Percentiles rank a stretch among this genome's conserved stretches.
phyloP scores from a whole-genome alignment of 2,797 vertebrate species.

The Ambastaia sidthimunki region DNA sequence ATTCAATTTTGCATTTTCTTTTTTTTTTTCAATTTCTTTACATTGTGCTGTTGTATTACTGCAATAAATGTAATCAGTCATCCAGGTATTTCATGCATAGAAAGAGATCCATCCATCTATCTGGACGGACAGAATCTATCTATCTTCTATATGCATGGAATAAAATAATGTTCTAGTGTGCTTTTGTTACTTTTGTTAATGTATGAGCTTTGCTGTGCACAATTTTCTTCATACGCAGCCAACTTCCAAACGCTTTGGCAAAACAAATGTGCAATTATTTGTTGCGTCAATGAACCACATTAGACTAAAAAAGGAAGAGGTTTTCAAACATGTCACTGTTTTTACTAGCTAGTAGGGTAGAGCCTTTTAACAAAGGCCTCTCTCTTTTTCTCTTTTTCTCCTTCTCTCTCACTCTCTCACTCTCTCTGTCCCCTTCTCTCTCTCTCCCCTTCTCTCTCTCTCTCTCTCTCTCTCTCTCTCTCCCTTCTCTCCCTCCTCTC shows the following conservation, averaged over 20 bases:
- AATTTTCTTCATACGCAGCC: not conserved
- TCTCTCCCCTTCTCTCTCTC: not conserved
- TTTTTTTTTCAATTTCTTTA: not conserved
- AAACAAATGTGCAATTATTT: not conserved
- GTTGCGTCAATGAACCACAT: not conserved
- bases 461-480: not conserved
- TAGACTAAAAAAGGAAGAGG: not conserved
- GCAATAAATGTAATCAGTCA: too few relatives aligned
- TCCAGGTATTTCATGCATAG: too few relatives aligned
- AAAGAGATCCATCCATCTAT: too few relatives aligned
- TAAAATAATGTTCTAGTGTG: too few relatives aligned
- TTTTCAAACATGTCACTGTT: slow-evolving; percentile 4
- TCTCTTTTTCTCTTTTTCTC: too few relatives aligned
- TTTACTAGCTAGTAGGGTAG: not conserved
- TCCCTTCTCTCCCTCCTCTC: too few relatives aligned
- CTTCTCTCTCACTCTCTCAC: not conserved
- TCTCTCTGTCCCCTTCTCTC: too few relatives aligned
- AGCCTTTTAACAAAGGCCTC: not conserved
- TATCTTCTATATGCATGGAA: too few relatives aligned
- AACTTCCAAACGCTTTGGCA: not conserved
- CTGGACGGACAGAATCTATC: too few relatives aligned
- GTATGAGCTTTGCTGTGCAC: not conserved
- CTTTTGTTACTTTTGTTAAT: not conserved
- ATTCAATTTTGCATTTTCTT: not conserved
- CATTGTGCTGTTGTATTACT: too few relatives aligned